Percentiles rank a stretch among this genome's conserved stretches.
Conservation (phyloP, 2,113 vertebrate species). For the Amazona vittata region DNA sequence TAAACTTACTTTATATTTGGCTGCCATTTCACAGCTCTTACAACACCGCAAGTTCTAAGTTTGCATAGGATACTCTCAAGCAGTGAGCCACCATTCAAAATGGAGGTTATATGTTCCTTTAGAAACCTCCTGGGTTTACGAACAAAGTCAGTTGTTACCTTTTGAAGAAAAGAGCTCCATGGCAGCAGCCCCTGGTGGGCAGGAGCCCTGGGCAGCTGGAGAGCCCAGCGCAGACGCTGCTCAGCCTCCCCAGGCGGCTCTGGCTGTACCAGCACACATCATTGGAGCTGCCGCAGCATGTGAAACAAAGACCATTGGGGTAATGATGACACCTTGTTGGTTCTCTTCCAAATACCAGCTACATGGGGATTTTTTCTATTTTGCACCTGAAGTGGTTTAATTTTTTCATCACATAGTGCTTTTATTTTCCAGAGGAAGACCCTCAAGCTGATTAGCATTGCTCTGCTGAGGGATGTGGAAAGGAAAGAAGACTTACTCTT, state of each 20-base stretch:
- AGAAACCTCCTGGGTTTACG: neutral
- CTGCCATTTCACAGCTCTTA: neutral
- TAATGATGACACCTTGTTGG: neutral
- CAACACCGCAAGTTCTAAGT: neutral
- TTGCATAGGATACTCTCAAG: neutral
- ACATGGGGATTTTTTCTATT: neutral
- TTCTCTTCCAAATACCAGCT: neutral
- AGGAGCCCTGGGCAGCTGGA: neutral
- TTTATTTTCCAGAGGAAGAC: neutral
- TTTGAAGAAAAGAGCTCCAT: neutral
- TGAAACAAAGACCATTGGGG: neutral
- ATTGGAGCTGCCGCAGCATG: fast-evolving
- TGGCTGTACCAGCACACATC: neutral
- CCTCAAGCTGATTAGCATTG: neutral
- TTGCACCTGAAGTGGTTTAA: neutral
- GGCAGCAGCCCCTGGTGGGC: neutral
- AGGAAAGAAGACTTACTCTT: neutral
- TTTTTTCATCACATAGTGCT: neutral
- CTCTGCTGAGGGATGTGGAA: neutral
- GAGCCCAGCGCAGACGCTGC: neutral
- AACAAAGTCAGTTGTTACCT: neutral
- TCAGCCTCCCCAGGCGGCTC: neutral
- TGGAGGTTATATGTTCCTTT: neutral
- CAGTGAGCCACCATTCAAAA: neutral
- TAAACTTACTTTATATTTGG: neutral